Evolutionary conservation across 2,888 invertebrate species (phyloP).

Genomic region (Acanthosoma haemorrhoidale): DNA sequence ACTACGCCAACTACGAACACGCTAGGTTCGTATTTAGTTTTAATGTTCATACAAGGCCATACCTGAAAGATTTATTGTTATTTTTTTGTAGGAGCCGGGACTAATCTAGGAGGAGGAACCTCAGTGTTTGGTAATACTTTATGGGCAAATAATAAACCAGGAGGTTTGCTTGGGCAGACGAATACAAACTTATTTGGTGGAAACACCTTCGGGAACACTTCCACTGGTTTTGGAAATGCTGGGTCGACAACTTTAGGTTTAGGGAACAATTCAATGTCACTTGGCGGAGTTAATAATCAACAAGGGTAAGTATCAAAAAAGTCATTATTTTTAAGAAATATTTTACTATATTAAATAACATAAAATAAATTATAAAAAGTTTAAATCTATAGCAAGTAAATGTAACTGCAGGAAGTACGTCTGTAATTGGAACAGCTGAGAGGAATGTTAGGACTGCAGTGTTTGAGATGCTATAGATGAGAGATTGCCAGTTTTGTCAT

Average conservation of each 20-base stretch:
- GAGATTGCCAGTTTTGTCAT: no score
- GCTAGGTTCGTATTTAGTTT: constrained; percentile 38
- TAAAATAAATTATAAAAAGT: no score
- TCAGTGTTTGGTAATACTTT: constrained; percentile 49
- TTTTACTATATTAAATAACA: no score
- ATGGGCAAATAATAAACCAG: constrained; percentile 48
- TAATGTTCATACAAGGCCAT: background rate
- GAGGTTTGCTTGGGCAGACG: constrained; percentile 51
- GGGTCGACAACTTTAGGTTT: constrained; percentile 42
- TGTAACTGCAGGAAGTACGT: no score
- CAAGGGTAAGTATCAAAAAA: background rate
- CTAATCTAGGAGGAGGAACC: constrained; percentile 41
- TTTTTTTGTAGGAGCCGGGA: constrained; percentile 33
- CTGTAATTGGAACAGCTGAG: no score
- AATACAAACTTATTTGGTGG: constrained; percentile 45
- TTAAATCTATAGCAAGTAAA: no score
- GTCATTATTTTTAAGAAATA: background rate
- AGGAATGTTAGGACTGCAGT: no score
- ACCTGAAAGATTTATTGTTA: constrained; percentile 12
- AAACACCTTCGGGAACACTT: constrained; percentile 38
- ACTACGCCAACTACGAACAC: constrained; percentile 43
- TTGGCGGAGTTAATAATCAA: constrained; percentile 29
- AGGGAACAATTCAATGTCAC: constrained; percentile 30
- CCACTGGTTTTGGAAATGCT: constrained; percentile 49
- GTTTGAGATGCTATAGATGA: no score